A percentile compares a stretch with the other conserved stretches of the same genome.
These are phyloP conservation scores for Varanus komodoensis DNA, from an alignment of 2,113 vertebrate genomes.

Conservation along the genomic window DNA sequence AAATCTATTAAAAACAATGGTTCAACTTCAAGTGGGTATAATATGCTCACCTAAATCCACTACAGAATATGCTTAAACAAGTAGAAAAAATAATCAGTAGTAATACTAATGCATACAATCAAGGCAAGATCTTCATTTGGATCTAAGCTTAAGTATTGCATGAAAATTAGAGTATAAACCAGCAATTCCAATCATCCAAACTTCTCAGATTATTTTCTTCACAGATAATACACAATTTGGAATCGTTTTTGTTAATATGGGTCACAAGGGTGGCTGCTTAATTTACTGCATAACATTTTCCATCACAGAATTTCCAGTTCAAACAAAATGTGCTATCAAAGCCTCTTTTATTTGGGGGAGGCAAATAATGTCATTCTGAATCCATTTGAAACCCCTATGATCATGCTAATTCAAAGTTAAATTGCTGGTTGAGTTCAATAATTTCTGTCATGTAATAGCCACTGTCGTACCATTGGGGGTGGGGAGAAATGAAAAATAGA, in stretches of 20 bases:
- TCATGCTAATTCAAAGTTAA: constrained; percentile 36
- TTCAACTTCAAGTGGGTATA: neutral
- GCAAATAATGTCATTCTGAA: constrained; percentile 29
- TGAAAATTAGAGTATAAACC: constrained; percentile 38
- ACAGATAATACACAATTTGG: neutral
- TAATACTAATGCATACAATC: neutral
- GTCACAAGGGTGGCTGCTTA: constrained; percentile 8
- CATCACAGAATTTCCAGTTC: constrained; percentile 49
- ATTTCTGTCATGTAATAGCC: constrained; percentile 26
- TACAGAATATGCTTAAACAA: neutral
- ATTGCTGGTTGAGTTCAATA: constrained; percentile 39
- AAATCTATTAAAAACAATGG: neutral
- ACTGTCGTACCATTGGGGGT: neutral
- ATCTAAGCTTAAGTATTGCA: neutral
- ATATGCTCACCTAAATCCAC: neutral
- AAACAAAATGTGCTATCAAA: constrained; percentile 39
- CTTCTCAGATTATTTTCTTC: constrained; percentile 25
- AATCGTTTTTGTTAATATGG: constrained; percentile 28
- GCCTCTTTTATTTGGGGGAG: neutral
- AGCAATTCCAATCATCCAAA: constrained; percentile 10
- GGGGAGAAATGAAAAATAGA: constrained; percentile 9
- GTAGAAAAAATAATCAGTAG: neutral
- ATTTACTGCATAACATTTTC: constrained; percentile 37
- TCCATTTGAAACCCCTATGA: constrained; percentile 22
- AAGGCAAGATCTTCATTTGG: neutral